Evolutionary conservation across 1,140 invertebrate species (phyloP).

Genomic region (Microvelia longipes): DNA sequence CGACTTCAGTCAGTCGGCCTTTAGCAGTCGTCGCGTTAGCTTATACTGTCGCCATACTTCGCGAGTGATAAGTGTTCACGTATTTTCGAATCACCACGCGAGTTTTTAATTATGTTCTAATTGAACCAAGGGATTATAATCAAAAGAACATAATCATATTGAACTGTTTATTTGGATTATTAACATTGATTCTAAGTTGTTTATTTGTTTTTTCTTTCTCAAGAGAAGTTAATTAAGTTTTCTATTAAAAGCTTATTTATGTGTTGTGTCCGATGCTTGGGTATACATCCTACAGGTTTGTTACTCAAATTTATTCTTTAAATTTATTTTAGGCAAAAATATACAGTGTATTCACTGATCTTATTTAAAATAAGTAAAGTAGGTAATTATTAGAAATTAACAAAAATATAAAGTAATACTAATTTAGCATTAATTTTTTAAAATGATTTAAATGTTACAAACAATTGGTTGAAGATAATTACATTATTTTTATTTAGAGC

Average conservation of each 20-base stretch:
- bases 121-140: background rate
- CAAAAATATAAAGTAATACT: no score
- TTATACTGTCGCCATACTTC: no score
- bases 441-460: no score
- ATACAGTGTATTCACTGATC: no score
- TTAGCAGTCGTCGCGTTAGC: background rate
- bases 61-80: no score
- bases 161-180: background rate
- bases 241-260: conserved; percentile 12
- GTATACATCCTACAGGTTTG: conserved; percentile 18
- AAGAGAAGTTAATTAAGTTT: no score
- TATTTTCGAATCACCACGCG: background rate
- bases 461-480: no score
- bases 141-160: background rate
- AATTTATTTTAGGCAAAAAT: background rate
- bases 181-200: background rate
- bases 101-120: background rate
- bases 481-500: no score
- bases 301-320: conserved; percentile 5
- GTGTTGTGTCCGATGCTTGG: conserved; percentile 18
- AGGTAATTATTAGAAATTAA: no score
- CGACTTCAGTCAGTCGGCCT: background rate
- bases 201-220: no score
- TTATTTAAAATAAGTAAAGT: no score
- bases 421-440: no score